These are phyloP conservation scores for Dicentrarchus labrax DNA, from an alignment of 2,113 vertebrate species.

Conservation along the genomic window DNA sequence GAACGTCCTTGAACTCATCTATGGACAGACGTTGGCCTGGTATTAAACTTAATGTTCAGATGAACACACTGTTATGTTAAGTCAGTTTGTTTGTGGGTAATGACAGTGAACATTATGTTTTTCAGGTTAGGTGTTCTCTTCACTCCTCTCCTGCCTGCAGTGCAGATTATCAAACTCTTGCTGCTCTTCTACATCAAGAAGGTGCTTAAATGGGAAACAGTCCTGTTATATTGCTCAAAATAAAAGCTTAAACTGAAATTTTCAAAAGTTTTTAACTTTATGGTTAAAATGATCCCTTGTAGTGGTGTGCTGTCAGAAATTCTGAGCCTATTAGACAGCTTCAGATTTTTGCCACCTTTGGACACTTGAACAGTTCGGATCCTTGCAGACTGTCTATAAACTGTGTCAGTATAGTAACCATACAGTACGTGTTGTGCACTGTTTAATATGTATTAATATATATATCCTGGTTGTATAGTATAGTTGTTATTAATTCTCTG, in stretches of 20 bases:
- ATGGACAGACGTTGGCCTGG: slow-evolving; percentile 95
- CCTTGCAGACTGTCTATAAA: too few relatives aligned
- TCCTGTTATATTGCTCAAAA: neutral
- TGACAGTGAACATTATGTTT: slow-evolving; percentile 7
- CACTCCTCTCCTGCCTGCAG: slow-evolving; percentile 86
- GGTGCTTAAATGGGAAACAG: slow-evolving; percentile 75
- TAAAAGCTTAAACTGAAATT: neutral
- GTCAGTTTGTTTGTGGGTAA: neutral
- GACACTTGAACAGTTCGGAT: neutral
- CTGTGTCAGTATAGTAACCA: too few relatives aligned
- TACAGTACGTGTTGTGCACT: neutral
- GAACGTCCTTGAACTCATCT: slow-evolving; percentile 95
- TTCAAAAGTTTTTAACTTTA: neutral
- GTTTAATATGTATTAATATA: too few relatives aligned
- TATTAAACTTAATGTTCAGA: slow-evolving; percentile 61
- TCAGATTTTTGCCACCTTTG: neutral
- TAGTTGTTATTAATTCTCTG: neutral
- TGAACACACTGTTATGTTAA: neutral
- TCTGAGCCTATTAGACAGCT: too few relatives aligned
- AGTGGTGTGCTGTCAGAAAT: neutral
- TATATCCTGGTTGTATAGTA: neutral
- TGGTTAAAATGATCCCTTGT: neutral
- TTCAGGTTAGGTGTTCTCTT: slow-evolving; percentile 92
- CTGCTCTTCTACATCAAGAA: slow-evolving; percentile 93
- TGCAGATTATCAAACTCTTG: slow-evolving; percentile 91